Evolutionary conservation across 2,797 vertebrate genomes (phyloP), one percentile per base, ranked within the genome.

Genomic region (Leptatherina wallacei): DNA sequence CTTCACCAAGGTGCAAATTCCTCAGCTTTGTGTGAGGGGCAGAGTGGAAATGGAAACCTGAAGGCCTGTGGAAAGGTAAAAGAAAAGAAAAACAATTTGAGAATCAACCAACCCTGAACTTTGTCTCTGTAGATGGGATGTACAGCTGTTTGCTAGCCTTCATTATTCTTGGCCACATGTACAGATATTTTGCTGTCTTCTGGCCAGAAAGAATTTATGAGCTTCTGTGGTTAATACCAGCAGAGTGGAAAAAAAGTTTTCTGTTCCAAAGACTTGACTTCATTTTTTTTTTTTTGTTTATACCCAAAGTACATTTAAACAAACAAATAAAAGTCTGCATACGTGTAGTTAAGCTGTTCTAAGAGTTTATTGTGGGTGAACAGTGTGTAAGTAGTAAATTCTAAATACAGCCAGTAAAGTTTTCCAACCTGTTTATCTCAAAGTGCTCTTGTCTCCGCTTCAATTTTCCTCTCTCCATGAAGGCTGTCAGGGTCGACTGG

Each of bases 391-490:
- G 13, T 2, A 40, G n/a, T 5, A 49, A 60, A 47, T 47, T n/a
- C 44, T 47, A n/a, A 61, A 55, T 5, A 10, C 12, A 44, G 5
- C 10, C 22, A 65, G 7, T 24, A 62, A 55, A 68, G 27, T n/a
- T 27, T 40, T 75, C 80, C 16, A 49, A 89, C 89, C 89, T 60
- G 4, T 77, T 83, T 61, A 57, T 74, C 18, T 98, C 95, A 99
- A 85, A 96, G 93, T 1, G 95, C 96, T 70, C 97, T 94, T 0
- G 98, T 99, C 90, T 99, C 98, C 0, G 98, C 98, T 80, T 99
- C 97, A 0, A 99, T 99, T 88, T 99, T 99, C 85, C 96, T 96
- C 88, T 99, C 98, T 63, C 97, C 96, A 0, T 98, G 96, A 0
- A 96, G 87, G 55, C 82, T 92, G 32, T 97, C 97, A 0, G 89